Conservation (phyloP, 2,888 invertebrate species). For the Troides helena region DNA sequence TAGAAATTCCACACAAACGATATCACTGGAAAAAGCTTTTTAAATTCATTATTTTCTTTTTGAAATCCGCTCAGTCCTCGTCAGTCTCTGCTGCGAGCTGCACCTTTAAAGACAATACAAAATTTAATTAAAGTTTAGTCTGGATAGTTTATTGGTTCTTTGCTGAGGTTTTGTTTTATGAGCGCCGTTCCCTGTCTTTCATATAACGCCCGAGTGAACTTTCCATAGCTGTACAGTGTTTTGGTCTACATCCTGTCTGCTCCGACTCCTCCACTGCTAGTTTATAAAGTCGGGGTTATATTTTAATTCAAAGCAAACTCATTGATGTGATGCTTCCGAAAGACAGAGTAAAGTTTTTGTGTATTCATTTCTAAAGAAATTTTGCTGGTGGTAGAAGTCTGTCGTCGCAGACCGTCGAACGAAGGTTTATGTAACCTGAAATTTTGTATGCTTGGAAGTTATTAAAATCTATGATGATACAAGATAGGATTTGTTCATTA, state of each 20-base stretch:
- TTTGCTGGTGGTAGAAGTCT: too few relatives aligned
- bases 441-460: too few relatives aligned
- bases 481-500: too few relatives aligned
- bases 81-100: conserved; percentile 39
- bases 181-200: conserved; percentile 46
- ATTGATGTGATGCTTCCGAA: background rate
- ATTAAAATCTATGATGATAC: too few relatives aligned
- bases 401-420: too few relatives aligned
- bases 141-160: conserved; percentile 69
- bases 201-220: conserved; percentile 34
- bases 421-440: too few relatives aligned
- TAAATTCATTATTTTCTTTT: too few relatives aligned
- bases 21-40: too few relatives aligned
- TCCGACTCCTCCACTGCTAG: conserved; percentile 4
- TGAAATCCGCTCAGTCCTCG: background rate
- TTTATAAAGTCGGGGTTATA: background rate
- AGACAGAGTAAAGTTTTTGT: background rate
- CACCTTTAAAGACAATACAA: conserved; percentile 67
- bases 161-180: conserved; percentile 56
- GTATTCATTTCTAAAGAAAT: too few relatives aligned
- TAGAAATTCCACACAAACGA: too few relatives aligned
- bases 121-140: conserved; percentile 74
- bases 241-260: conserved; percentile 22
- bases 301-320: conserved; percentile 12
- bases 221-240: conserved; percentile 33